A percentile compares a stretch with the other conserved stretches of the same genome.
Evolutionary conservation across 2,888 invertebrate genomes (phyloP).

Genomic region (Molorchus minor): DNA sequence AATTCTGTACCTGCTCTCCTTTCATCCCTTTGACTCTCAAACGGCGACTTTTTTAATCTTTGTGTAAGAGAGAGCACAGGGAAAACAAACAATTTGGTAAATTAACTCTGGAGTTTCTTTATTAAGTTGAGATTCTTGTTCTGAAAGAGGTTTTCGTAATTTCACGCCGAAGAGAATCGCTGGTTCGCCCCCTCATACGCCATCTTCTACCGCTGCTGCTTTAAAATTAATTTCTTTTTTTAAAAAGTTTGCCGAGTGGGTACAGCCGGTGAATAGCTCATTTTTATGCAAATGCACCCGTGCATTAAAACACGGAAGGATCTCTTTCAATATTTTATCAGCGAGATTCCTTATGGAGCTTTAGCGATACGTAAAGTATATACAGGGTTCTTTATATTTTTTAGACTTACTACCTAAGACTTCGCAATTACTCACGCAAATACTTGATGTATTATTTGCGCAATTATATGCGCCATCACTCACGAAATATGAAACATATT

Average conservation of each 20-base stretch:
- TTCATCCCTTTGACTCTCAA: too few relatives aligned
- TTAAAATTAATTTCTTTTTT: conserved; percentile 23
- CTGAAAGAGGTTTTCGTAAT: neutral
- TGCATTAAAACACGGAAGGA: conserved; percentile 11
- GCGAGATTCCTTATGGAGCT: neutral
- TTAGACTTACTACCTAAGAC: too few relatives aligned
- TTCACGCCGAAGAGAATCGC: too few relatives aligned
- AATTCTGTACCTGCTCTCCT: too few relatives aligned
- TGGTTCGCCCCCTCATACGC: conserved; percentile 10
- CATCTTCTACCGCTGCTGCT: neutral
- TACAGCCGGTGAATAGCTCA: conserved; percentile 4
- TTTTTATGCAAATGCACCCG: conserved; percentile 25
- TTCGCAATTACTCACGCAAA: too few relatives aligned
- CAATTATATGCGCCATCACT: too few relatives aligned
- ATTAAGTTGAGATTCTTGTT: conserved; percentile 12
- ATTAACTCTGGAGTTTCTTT: conserved; percentile 23
- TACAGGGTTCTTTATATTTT: too few relatives aligned
- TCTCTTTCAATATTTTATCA: conserved; percentile 14
- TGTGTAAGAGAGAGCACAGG: too few relatives aligned
- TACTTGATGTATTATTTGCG: too few relatives aligned
- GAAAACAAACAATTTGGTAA: conserved; percentile 22
- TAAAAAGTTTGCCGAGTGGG: neutral
- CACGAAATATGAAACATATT: too few relatives aligned
- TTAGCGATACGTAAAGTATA: too few relatives aligned
- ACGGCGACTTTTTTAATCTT: too few relatives aligned